A percentile compares a stretch with the other conserved stretches of the same genome.
phyloP scores from a whole-genome alignment of 2,113 vertebrate genomes.

The Perca schrenkii region DNA sequence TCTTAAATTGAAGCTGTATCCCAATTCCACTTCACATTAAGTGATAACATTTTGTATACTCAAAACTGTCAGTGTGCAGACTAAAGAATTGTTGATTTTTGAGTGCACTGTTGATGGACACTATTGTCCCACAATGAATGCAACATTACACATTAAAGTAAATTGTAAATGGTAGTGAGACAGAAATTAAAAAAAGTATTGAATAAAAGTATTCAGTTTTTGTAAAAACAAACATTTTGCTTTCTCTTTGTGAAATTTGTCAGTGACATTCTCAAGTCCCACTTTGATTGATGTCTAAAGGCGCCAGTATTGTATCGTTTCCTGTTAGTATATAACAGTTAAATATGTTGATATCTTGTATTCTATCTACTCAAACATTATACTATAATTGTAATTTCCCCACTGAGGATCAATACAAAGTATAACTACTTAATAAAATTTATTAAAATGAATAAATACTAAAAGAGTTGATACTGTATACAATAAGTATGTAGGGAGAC shows the following conservation, averaged over 20 bases:
- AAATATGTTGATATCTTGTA: not conserved
- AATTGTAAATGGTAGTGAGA: not conserved
- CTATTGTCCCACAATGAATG: conserved; percentile 12
- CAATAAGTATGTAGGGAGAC: not conserved
- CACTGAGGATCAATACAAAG: too few relatives aligned
- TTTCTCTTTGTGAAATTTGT: not conserved
- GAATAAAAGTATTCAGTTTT: not conserved
- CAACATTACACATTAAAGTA: not conserved
- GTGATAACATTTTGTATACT: conserved; percentile 16
- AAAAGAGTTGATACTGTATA: not conserved
- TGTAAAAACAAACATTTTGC: not conserved
- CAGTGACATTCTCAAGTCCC: not conserved
- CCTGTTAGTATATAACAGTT: not conserved
- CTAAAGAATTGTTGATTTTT: conserved; percentile 11
- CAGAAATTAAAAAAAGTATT: not conserved
- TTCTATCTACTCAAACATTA: not conserved
- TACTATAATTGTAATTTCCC: too few relatives aligned
- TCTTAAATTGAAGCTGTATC: conserved; percentile 14
- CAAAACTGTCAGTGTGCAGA: not conserved
- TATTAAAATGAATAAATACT: not conserved
- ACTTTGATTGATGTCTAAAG: not conserved
- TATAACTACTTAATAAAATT: too few relatives aligned
- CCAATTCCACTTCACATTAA: conserved; percentile 20
- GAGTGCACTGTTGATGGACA: conserved; percentile 20
- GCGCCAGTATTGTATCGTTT: not conserved